These are phyloP conservation scores for Parnassius mnemosyne DNA, from an alignment of 2,888 invertebrate genomes.

Conservation along the genomic window DNA sequence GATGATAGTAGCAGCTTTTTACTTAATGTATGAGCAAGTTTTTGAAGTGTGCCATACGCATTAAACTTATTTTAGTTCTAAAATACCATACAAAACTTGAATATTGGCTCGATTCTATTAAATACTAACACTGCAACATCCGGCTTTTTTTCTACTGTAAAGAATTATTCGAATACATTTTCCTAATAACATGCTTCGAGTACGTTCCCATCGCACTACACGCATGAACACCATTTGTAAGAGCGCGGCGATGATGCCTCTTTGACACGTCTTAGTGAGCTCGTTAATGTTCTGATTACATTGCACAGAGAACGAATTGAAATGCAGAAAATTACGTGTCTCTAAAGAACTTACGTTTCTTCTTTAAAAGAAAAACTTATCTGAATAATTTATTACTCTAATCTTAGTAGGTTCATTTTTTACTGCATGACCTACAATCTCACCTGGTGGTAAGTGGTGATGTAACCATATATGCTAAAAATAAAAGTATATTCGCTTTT, in stretches of 20 bases:
- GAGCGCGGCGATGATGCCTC: not conserved
- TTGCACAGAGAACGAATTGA: not conserved
- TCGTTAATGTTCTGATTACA: constrained; percentile 5
- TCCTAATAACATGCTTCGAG: not conserved
- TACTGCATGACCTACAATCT: too few relatives aligned
- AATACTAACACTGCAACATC: not conserved
- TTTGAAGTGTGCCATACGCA: not conserved
- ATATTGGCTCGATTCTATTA: not conserved
- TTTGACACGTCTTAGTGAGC: not conserved
- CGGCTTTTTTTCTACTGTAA: not conserved
- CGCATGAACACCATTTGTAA: not conserved
- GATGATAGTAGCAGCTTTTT: not conserved
- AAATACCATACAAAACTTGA: not conserved
- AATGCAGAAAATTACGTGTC: constrained; percentile 30
- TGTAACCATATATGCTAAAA: too few relatives aligned
- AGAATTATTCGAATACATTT: not conserved
- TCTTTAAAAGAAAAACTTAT: too few relatives aligned
- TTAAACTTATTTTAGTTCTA: not conserved
- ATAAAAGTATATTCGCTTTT: too few relatives aligned
- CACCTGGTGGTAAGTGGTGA: too few relatives aligned
- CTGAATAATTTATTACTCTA: too few relatives aligned
- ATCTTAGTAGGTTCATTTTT: too few relatives aligned
- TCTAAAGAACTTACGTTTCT: too few relatives aligned
- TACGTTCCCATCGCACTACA: not conserved
- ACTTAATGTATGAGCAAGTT: not conserved